phyloP scores from a whole-genome alignment of 2,113 vertebrate species.

The Pongo abelii region DNA sequence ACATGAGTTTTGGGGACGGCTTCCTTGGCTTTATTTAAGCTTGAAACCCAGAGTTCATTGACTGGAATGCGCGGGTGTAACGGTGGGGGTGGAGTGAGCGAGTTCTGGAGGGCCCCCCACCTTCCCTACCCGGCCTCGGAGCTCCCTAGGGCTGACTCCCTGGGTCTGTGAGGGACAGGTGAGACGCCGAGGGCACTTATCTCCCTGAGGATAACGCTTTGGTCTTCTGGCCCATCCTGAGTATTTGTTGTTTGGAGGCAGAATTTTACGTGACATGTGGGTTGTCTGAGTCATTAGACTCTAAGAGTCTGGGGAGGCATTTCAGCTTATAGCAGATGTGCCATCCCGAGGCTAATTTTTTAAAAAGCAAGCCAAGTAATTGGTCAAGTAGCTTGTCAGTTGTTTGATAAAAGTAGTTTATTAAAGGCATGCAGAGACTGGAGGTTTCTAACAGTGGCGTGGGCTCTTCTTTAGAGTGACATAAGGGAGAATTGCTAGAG shows the following conservation, averaged over 20 bases:
- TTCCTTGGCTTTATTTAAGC: not conserved
- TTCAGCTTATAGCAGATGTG: not conserved
- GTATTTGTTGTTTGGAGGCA: not conserved
- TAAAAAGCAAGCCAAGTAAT: not conserved
- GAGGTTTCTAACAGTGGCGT: not conserved
- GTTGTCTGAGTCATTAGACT: not conserved
- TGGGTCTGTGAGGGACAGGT: not conserved
- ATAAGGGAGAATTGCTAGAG: not conserved
- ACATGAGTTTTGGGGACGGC: no score
- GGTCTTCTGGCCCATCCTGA: accelerated
- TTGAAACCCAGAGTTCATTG: accelerated
- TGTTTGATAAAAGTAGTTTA: not conserved
- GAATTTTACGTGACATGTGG: not conserved
- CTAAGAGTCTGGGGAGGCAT: not conserved
- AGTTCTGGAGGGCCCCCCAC: not conserved
- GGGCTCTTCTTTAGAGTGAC: not conserved
- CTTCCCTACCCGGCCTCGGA: not conserved
- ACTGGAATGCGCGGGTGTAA: not conserved
- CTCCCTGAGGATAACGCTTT: not conserved
- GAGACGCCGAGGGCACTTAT: not conserved
- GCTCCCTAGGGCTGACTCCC: not conserved
- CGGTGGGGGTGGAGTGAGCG: not conserved
- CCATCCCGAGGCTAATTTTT: not conserved
- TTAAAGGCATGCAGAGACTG: accelerated
- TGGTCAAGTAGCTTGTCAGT: not conserved